Base-by-base conservation (phyloP, 2,113 vertebrate genomes). In the Leptocoma aspasia region DNA sequence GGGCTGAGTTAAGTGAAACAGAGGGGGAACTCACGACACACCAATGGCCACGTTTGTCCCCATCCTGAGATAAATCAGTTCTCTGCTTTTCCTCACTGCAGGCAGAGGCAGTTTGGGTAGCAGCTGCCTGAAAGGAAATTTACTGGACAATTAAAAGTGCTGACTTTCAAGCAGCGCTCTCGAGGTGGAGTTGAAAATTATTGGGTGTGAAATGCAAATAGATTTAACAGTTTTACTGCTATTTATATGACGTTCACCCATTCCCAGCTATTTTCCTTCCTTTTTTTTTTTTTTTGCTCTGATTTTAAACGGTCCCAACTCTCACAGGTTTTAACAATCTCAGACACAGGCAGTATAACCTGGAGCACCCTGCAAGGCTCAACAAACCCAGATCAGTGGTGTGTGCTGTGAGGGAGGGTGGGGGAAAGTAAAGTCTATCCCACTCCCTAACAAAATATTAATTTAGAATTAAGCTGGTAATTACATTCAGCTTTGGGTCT, bases 171-270 rank as follows among this genome's bases (percentile, higher is more conserved):
- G 95, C 82, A 79, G 94, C 11, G 85, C 81, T 96, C 96, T 96
- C 20, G 92, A 96, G 95, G 96, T 94, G 92, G 92, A 95, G 42
- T 41, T 87, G 90, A 68, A 97, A 98, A 96, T 97, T 92, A 97
- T 91, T 97, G 95, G 95, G 97, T 97, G 97, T 95, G 96, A 98
- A 97, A 97, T 86, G 92, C 96, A 98, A 96, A 98, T 97, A 97
- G 96, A 96, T 96, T 97, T 97, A 97, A 95, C 95, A 96, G 92
- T 90, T 96, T 98, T 94, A 80, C 72, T 86, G 72, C 93, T 96
- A 77, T 98, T 96, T 97, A 96, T 96, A 87, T 90, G 92, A 88
- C 56, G 15, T 78, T 96, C 94, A 73, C 77, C 81, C 75, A 59
- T 91, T 96, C 92, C 92, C 82, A 83, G 86, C 86, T 86, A 70